phyloP scores from a whole-genome alignment of 2,797 vertebrate species.

The Tenualosa ilisha region DNA sequence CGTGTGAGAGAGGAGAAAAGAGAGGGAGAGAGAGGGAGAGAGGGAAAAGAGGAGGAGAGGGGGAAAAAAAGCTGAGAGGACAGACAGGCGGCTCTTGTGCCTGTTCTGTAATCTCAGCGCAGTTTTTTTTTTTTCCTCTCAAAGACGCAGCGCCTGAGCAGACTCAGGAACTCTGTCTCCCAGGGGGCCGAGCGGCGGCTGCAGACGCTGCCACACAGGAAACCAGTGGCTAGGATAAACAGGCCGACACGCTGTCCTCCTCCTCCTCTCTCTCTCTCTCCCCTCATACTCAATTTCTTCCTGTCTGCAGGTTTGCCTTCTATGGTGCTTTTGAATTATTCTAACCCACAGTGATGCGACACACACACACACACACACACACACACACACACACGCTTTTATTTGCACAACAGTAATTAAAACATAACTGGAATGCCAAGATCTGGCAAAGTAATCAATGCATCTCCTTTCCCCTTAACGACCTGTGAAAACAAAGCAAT shows the following conservation, averaged over 20 bases:
- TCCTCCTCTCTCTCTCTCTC: slow-evolving; percentile 49
- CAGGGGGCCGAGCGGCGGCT: background rate
- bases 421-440: slow-evolving; percentile 72
- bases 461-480: slow-evolving; percentile 68
- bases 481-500: slow-evolving; percentile 75
- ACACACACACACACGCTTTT: background rate
- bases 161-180: slow-evolving; percentile 31
- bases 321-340: slow-evolving; percentile 21
- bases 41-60: background rate
- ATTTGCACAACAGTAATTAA: slow-evolving; percentile 68
- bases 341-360: slow-evolving; percentile 37
- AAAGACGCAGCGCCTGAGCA: slow-evolving; percentile 27
- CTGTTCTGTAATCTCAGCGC: slow-evolving; percentile 36
- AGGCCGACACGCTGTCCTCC: slow-evolving; percentile 12
- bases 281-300: slow-evolving; percentile 28
- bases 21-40: background rate
- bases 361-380: slow-evolving; percentile 56
- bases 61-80: slow-evolving; percentile 11
- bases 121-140: slow-evolving; percentile 3
- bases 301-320: slow-evolving; percentile 22
- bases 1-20: background rate
- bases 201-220: slow-evolving; percentile 34
- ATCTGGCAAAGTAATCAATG: slow-evolving; percentile 76
- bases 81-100: slow-evolving; percentile 22
- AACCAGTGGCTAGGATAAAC: slow-evolving; percentile 39